phyloP scores from a whole-genome alignment of 2,888 invertebrate species.

The Palloptera scutellata region DNA sequence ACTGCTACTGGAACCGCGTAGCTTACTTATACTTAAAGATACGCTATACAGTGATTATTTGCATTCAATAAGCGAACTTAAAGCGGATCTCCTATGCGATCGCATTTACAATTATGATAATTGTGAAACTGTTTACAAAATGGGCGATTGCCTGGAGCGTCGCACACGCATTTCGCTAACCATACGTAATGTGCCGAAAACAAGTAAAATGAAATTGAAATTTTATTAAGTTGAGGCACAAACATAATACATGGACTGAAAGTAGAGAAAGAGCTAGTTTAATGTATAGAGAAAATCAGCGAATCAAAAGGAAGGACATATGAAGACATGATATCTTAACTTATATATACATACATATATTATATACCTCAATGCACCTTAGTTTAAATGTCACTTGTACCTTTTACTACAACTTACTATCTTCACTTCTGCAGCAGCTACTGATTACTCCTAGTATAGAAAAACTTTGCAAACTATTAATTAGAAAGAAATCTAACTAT shows the following conservation, averaged over 20 bases:
- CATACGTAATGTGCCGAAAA: constrained; percentile 92
- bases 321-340: background rate
- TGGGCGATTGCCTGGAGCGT: constrained; percentile 73
- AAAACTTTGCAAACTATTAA: too few species aligned
- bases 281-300: background rate
- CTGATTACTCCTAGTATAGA: too few species aligned
- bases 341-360: background rate
- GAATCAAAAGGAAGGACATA: background rate
- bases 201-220: constrained; percentile 76
- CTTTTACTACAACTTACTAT: too few species aligned
- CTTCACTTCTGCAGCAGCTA: too few species aligned
- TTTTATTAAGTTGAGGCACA: constrained; percentile 57
- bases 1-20: constrained; percentile 85
- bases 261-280: background rate
- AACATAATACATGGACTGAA: background rate
- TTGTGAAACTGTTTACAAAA: constrained; percentile 68
- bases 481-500: too few species aligned
- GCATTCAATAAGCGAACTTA: constrained; percentile 83
- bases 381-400: too few species aligned
- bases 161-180: constrained; percentile 89
- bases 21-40: constrained; percentile 85
- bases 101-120: constrained; percentile 72
- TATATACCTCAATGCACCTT: too few species aligned
- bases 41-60: constrained; percentile 83
- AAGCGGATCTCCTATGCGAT: constrained; percentile 71